Evolutionary conservation across 2,888 invertebrate genomes (phyloP).

Genomic region (Caenorhabditis sulstoni): DNA sequence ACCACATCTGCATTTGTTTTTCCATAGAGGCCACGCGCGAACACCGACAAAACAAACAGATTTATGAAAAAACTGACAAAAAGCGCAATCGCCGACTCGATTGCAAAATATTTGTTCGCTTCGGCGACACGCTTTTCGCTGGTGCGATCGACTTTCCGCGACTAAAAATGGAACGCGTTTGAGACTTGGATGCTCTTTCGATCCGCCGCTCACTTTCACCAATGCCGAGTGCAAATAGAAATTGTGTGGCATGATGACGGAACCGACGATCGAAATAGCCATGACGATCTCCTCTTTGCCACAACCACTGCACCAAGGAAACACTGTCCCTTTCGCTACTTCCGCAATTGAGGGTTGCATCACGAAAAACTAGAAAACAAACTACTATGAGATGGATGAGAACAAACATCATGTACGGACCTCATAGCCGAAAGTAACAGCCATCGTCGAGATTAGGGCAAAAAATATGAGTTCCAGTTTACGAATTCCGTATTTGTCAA

Average conservation of each 20-base stretch:
- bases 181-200: not conserved
- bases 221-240: constrained; percentile 92
- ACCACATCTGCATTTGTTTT: constrained; percentile 84
- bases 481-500: constrained; percentile 88
- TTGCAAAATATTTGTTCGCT: constrained; percentile 90
- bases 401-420: constrained; percentile 33
- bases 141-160: constrained; percentile 87
- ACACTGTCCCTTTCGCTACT: constrained; percentile 87
- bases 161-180: constrained; percentile 82
- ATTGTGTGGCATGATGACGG: constrained; percentile 94
- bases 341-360: constrained; percentile 86
- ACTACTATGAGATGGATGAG: not conserved
- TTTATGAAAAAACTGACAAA: constrained; percentile 89
- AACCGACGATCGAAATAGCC: constrained; percentile 87
- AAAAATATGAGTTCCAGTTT: constrained; percentile 91
- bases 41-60: constrained; percentile 90
- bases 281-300: constrained; percentile 84
- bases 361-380: constrained; percentile 85
- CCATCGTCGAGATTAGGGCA: constrained; percentile 89
- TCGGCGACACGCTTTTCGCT: constrained; percentile 87
- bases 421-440: constrained; percentile 89
- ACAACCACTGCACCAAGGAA: constrained; percentile 88
- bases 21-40: constrained; percentile 88
- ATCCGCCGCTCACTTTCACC: constrained; percentile 85
- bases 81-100: constrained; percentile 88